phyloP scores from a whole-genome alignment of 2,888 invertebrate genomes.

The Diaperis boleti region DNA sequence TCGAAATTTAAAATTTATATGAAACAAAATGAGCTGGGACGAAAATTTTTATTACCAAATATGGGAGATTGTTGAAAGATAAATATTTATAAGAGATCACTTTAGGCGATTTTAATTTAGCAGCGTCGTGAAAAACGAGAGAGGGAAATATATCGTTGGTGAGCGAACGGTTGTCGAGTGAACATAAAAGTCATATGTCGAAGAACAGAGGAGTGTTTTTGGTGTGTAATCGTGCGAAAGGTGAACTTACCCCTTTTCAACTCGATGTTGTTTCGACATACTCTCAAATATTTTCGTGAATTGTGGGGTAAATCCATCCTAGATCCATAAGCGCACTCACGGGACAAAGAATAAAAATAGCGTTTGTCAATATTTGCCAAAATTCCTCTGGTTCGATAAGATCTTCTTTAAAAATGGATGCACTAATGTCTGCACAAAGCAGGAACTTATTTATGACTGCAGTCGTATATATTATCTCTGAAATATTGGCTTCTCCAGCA shows the following conservation, averaged over 20 bases:
- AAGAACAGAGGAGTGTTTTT: constrained; percentile 7
- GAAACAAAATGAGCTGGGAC: constrained; percentile 14
- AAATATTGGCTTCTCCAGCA: constrained; percentile 16
- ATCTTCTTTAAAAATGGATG: constrained; percentile 8
- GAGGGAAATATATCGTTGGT: no score
- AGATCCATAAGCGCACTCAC: not conserved
- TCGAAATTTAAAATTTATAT: constrained; percentile 34
- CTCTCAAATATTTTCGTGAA: not conserved
- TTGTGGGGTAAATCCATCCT: not conserved
- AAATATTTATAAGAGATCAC: not conserved
- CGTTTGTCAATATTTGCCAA: not conserved
- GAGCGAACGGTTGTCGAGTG: not conserved
- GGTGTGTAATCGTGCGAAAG: constrained; percentile 19
- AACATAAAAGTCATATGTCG: constrained; percentile 8
- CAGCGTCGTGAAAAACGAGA: no score
- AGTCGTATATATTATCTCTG: constrained; percentile 7
- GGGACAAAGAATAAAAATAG: not conserved
- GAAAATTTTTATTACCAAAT: not conserved
- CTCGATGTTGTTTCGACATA: constrained; percentile 13
- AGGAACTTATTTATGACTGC: constrained; percentile 15
- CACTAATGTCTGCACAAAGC: constrained; percentile 8
- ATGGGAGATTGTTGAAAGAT: not conserved
- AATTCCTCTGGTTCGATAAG: not conserved
- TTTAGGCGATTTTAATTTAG: not conserved
- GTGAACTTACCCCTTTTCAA: constrained; percentile 14